Percentiles rank a stretch among this genome's conserved stretches.
Conservation (phyloP, 2,113 vertebrate species). For the Chrysochloris asiatica region DNA sequence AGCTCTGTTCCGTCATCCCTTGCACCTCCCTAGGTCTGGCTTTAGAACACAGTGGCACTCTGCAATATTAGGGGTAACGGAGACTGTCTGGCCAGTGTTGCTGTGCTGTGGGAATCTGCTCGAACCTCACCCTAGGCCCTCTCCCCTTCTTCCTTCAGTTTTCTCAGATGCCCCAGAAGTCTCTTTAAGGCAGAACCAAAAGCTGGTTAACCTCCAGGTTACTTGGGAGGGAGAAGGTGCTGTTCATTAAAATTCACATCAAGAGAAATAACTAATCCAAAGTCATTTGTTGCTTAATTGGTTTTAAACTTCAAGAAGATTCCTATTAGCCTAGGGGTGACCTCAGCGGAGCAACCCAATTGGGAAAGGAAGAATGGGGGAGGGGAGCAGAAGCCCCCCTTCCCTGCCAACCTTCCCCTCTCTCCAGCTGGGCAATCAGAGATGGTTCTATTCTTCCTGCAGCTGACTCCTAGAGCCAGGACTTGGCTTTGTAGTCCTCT, state of each 20-base stretch:
- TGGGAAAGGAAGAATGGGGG: neutral
- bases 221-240: neutral
- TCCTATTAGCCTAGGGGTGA: conserved; percentile 66
- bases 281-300: conserved; percentile 66
- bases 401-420: neutral
- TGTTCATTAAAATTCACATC: conserved; percentile 67
- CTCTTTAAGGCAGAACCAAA: neutral
- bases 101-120: neutral
- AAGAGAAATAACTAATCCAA: conserved; percentile 71
- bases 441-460: neutral
- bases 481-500: neutral
- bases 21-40: neutral
- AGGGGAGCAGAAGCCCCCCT: neutral
- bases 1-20: neutral
- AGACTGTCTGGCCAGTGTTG: neutral
- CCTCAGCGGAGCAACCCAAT: neutral
- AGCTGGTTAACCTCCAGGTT: neutral
- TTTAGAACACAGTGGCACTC: neutral
- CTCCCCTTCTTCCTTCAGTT: neutral
- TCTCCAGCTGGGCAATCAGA: neutral
- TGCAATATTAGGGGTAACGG: neutral
- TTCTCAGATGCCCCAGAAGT: neutral
- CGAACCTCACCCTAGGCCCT: neutral
- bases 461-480: neutral
- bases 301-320: conserved; percentile 67